These are phyloP conservation scores for Trichogramma dendrolimi DNA, from an alignment of 2,888 invertebrate species.

Conservation along the genomic window DNA sequence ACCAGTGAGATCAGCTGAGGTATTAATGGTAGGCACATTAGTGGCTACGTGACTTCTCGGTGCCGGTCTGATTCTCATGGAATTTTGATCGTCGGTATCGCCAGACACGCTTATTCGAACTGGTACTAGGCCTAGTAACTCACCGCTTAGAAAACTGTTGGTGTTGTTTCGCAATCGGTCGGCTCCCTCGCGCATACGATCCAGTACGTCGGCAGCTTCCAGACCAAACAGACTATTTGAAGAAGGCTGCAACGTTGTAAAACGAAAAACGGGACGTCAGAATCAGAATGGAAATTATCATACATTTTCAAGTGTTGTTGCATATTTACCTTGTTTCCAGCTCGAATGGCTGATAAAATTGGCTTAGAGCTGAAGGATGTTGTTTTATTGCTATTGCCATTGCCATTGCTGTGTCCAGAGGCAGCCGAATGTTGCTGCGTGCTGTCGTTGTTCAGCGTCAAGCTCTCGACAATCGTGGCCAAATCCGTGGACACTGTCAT, in stretches of 20 bases:
- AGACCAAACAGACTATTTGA: slow-evolving; percentile 47
- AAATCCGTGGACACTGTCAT: slow-evolving; percentile 63
- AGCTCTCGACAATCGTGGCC: slow-evolving; percentile 81
- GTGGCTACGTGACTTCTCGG: slow-evolving; percentile 45
- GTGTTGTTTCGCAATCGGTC: slow-evolving; percentile 75
- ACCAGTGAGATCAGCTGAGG: slow-evolving; percentile 38
- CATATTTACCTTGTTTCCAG: slow-evolving; percentile 46
- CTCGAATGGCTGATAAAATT: slow-evolving; percentile 43
- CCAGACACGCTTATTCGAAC: slow-evolving; percentile 52
- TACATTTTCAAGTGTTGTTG: neutral
- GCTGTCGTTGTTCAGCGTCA: slow-evolving; percentile 59
- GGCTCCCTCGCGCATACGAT: slow-evolving; percentile 65
- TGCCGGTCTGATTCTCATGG: slow-evolving; percentile 46
- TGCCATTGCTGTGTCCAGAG: slow-evolving; percentile 62
- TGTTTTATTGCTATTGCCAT: slow-evolving; percentile 59
- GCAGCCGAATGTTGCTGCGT: slow-evolving; percentile 22
- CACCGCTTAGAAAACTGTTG: slow-evolving; percentile 72
- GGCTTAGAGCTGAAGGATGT: slow-evolving; percentile 49
- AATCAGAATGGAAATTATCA: neutral
- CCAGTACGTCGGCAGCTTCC: slow-evolving; percentile 63
- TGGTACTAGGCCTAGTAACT: slow-evolving; percentile 61
- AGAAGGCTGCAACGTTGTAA: slow-evolving; percentile 29
- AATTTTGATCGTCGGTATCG: slow-evolving; percentile 47
- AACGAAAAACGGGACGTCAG: neutral
- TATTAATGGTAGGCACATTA: slow-evolving; percentile 32